These are phyloP conservation scores for Bovichtus diacanthus DNA, from an alignment of 2,797 vertebrate species.

Conservation along the genomic window DNA sequence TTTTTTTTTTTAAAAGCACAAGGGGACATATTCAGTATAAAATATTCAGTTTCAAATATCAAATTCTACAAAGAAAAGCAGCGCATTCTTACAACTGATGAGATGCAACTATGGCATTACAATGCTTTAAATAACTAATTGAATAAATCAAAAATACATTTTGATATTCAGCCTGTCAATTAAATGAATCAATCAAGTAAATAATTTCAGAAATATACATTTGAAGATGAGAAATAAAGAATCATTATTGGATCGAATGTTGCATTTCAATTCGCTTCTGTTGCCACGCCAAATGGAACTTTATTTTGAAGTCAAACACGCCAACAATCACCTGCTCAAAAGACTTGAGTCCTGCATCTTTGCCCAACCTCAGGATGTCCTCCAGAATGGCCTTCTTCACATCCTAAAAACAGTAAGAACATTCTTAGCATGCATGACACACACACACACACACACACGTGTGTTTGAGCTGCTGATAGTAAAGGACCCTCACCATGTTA, in stretches of 20 bases:
- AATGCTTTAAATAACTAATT: too few species aligned
- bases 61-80: background rate
- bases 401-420: conserved; percentile 80
- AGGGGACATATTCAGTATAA: background rate
- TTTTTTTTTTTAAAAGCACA: background rate
- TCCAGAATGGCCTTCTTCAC: conserved; percentile 91
- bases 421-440: background rate
- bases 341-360: conserved; percentile 93
- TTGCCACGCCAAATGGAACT: background rate
- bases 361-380: conserved; percentile 91
- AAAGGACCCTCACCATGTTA: conserved; percentile 85
- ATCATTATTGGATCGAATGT: background rate
- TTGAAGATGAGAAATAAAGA: background rate
- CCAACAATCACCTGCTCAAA: conserved; percentile 93
- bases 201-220: background rate
- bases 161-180: background rate
- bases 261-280: background rate
- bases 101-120: background rate
- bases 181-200: background rate
- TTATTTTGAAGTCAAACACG: background rate
- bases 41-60: background rate
- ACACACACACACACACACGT: too few species aligned
- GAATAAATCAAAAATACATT: too few species aligned
- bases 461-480: background rate
- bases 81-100: background rate